Conservation (phyloP, 2,888 invertebrate species). For the Synanthedon formicaeformis region DNA sequence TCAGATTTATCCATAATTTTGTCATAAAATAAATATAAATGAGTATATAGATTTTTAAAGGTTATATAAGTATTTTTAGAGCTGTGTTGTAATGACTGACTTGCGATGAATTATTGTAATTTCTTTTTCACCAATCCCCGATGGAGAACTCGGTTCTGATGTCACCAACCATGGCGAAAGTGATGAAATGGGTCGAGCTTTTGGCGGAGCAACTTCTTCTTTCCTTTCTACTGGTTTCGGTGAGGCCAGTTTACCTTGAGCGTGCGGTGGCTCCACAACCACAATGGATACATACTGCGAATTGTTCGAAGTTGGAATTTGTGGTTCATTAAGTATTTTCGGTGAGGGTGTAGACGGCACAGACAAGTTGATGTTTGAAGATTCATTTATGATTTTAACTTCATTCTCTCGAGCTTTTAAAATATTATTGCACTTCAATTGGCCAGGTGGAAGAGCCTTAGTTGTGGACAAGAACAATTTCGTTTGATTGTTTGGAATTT, state of each 20-base stretch:
- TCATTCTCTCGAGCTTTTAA: conserved; percentile 81
- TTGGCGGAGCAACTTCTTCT: conserved; percentile 67
- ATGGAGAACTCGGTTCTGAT: conserved; percentile 76
- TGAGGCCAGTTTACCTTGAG: conserved; percentile 42
- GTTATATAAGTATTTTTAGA: conserved; percentile 31
- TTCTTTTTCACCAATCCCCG: conserved; percentile 73
- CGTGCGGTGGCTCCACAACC: conserved; percentile 56
- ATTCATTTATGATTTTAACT: conserved; percentile 58
- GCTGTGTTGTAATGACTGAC: conserved; percentile 89
- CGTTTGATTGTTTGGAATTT: conserved; percentile 78
- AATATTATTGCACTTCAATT: conserved; percentile 92
- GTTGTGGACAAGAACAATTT: conserved; percentile 74
- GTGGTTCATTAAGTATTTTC: conserved; percentile 67
- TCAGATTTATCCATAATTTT: background rate
- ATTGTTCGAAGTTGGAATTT: conserved; percentile 45
- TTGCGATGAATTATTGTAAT: conserved; percentile 82
- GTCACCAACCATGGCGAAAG: conserved; percentile 87
- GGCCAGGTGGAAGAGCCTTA: conserved; percentile 86
- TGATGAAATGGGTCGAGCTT: conserved; percentile 73
- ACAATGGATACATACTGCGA: conserved; percentile 66
- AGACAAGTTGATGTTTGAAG: conserved; percentile 51
- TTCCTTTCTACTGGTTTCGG: conserved; percentile 63
- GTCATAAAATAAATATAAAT: background rate
- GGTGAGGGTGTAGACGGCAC: conserved; percentile 62
- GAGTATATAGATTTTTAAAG: background rate